Evolutionary conservation across 2,797 vertebrate genomes (phyloP), one percentile per base, ranked within the genome.

Genomic region (Xenentodon cancila): DNA sequence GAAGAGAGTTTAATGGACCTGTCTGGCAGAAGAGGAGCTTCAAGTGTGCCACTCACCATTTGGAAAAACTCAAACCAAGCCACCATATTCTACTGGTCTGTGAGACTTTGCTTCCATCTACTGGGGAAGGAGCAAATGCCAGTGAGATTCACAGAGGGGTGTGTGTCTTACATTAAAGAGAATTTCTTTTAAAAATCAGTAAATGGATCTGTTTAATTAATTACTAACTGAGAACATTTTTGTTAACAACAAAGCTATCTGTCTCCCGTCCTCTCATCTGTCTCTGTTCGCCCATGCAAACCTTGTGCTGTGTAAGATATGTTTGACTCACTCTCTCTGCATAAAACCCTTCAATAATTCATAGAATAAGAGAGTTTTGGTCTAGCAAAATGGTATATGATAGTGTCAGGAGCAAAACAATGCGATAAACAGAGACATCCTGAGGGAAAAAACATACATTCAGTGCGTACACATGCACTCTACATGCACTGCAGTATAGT

Each of bases 51-150:
- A 80, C 68, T 88, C 79, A 76, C 72, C 64, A 73, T 79, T 56
- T 72, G 72, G 70, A 72, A 69, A 76, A 80, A 73, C 30, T 69
- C 34, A 64, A n/a, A 22, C 44, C 64, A 34, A 55, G 40, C 59
- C 13, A 1, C 2, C 13, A 53, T 53, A 59, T 22, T 22, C 8
- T 15, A 12, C 11, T 4, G 1, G 55, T 78, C 47, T 49, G 59
- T 71, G 88, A 73, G 79, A 53, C 86, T 89, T 79, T 92, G 88
- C 88, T 92, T 81, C 91, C 91, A 91, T 86, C 92, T 91, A 83
- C 83, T 90, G 91, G 75, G 7, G 15, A 9, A 42, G 53, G 8
- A 18, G 9, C 3, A 51, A 64, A 80, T 44, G 59, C 44, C 57
- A 18, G 7, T 45, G 9, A 46, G 27, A 32, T 1, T 56, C 0